phyloP scores from a whole-genome alignment of 1,140 invertebrate species.

The Helicoverpa armigera region DNA sequence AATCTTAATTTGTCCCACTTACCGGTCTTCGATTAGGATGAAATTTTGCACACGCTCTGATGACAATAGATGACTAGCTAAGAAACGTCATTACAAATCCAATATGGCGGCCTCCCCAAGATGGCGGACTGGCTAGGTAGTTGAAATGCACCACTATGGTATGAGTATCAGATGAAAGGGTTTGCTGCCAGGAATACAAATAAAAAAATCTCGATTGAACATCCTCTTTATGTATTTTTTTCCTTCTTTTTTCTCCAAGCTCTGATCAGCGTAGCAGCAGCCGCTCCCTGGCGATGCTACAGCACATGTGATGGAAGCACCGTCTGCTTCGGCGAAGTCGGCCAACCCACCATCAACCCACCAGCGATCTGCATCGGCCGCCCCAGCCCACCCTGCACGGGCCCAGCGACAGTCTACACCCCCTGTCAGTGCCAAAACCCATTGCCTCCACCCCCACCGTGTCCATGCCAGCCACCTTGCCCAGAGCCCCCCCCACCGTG shows the following conservation, averaged over 20 bases:
- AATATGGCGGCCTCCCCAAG: no score
- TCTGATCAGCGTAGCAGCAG: constrained; percentile 59
- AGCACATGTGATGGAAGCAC: constrained; percentile 62
- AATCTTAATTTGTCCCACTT: no score
- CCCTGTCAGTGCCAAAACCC: constrained; percentile 53
- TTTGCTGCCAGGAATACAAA: no score
- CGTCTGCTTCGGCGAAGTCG: constrained; percentile 60
- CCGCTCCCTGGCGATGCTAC: constrained; percentile 70
- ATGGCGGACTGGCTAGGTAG: no score
- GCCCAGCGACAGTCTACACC: constrained; percentile 62
- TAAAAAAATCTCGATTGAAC: no score
- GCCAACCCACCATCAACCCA: constrained; percentile 55
- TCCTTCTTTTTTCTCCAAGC: constrained; percentile 48
- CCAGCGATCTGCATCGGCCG: constrained; percentile 56
- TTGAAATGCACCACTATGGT: no score
- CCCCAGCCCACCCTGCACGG: constrained; percentile 55
- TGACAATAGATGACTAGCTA: no score
- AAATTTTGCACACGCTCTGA: no score
- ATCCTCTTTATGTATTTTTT: background rate
- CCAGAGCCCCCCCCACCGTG: background rate
- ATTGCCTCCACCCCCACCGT: constrained; percentile 36
- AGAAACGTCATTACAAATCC: no score
- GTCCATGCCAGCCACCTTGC: background rate
- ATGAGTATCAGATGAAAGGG: no score
- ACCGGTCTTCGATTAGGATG: no score